Evolutionary conservation across 2,113 vertebrate genomes (phyloP), one percentile per base, ranked within the genome.

Genomic region (Callaeas wilsoni): DNA sequence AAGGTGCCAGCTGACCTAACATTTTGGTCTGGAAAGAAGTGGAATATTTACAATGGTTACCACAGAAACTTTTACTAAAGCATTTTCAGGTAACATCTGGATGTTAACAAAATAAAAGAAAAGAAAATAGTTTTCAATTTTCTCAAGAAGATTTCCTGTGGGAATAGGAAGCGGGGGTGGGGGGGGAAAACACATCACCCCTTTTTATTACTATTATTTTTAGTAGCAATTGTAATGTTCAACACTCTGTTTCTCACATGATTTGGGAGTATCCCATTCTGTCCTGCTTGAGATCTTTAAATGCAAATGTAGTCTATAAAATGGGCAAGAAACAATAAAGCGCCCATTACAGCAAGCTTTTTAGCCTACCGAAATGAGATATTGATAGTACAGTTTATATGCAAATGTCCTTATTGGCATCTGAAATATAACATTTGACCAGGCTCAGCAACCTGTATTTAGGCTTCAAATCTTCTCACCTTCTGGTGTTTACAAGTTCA

Each of bases 401-500:
- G 94, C 90, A 96, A 95, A 97, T 96, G 19, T 55, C 35, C 50
- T 73, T 96, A 93, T 83, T 96, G 93, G 62, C 63, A 71, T 91
- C 91, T 96, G 88, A 97, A 97, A 94, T 91, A 90, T 65, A 95
- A 90, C 68, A 84, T 93, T 94, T 93, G 91, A 97, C 92, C 92
- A 92, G 89, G 70, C 75, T 93, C 86, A 73, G 64, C 74, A 94
- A 96, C 91, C 87, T 97, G 92, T 95, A 96, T 94, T 96, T 97
- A 97, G 95, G 78, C 41, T 96, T 89, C 94, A 92, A 93, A 96
- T 90, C 90, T 96, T 96, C 68, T 63, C 86, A 93, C 86, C 90
- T 96, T 96, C 96, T 96, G 88, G 82, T 96, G 91, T 96, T 97
- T 97, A 94, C 81, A 94, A 96, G 77, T 63, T 13, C 37, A 80